Evolutionary conservation across 2,113 vertebrate genomes (phyloP), one percentile per base, ranked within the genome.

Genomic region (Noturus placidus): DNA sequence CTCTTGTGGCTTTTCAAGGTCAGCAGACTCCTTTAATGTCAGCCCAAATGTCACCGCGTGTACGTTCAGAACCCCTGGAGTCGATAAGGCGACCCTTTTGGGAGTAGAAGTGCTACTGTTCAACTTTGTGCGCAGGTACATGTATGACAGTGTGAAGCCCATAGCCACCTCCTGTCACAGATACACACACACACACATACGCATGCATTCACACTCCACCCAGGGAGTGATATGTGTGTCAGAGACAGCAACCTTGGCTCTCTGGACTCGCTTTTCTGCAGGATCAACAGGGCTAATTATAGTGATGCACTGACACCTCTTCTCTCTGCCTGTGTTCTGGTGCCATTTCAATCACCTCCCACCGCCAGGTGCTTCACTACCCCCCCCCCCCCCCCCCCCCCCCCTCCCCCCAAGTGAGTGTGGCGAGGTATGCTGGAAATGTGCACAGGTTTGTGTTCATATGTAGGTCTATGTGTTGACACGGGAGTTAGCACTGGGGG

Each of bases 211-310:
- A 74, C 87, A 83, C 83, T 86, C 84, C 54, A 50, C 88, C 88
- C 82, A 78, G 85, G 77, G 90, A 88, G 87, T 63, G 83, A 83
- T 88, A 86, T 90, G 90, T 86, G 89, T 90, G 88, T 88, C 79
- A 86, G 87, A 72, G 84, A 88, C 86, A 88, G 88, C 86, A 88
- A 78, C 77, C 81, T 86, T 88, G 82, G 80, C 80, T 78, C 65
- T 65, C 65, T 87, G 87, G 77, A 81, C 80, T 86, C 79, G 78
- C 84, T 88, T 89, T 86, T 90, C 88, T 90, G 87, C 88, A 88
- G 91, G 89, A 90, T 90, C 88, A 90, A 88, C 88, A 86, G 80
- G 91, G 87, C 89, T 90, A 91, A 91, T 91, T 91, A 91, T 91
- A 91, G 89, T 88, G 90, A 89, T 87, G 87, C 87, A 86, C 88